These are phyloP conservation scores for Microcebus tavaratra DNA, from an alignment of 2,113 vertebrate genomes.

Conservation along the genomic window DNA sequence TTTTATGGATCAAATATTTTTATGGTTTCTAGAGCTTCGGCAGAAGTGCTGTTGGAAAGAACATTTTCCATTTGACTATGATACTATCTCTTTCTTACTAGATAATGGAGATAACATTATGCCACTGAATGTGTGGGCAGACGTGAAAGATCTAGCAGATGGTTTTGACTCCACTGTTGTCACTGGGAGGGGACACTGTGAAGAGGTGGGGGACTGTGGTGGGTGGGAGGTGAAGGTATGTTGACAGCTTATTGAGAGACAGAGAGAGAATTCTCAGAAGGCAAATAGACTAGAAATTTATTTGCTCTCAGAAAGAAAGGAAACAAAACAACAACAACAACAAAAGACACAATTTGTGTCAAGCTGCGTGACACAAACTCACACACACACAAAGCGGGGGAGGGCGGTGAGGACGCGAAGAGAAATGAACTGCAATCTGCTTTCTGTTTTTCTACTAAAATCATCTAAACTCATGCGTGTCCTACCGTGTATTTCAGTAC, in stretches of 20 bases:
- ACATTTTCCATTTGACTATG: background rate
- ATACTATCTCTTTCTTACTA: background rate
- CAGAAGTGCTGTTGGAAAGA: background rate
- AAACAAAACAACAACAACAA: conserved; percentile 31
- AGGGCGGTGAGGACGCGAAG: background rate
- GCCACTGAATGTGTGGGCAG: background rate
- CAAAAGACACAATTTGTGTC: background rate
- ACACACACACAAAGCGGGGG: background rate
- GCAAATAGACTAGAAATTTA: background rate
- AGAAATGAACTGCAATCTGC: background rate
- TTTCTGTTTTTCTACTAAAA: background rate
- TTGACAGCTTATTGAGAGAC: background rate
- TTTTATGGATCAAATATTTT: background rate
- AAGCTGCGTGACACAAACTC: background rate
- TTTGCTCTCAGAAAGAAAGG: conserved; percentile 4
- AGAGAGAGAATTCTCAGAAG: background rate
- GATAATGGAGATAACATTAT: background rate
- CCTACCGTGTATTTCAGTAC: background rate
- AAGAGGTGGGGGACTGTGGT: background rate
- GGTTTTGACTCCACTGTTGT: conserved; percentile 22
- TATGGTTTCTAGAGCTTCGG: background rate
- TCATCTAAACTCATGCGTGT: background rate
- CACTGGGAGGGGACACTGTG: background rate
- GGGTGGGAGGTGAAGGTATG: conserved; percentile 6
- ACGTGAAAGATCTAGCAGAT: conserved; percentile 15